A percentile compares a stretch with the other conserved stretches of the same genome.
phyloP scores from a whole-genome alignment of 2,888 invertebrate genomes.

The Volucella inflata region DNA sequence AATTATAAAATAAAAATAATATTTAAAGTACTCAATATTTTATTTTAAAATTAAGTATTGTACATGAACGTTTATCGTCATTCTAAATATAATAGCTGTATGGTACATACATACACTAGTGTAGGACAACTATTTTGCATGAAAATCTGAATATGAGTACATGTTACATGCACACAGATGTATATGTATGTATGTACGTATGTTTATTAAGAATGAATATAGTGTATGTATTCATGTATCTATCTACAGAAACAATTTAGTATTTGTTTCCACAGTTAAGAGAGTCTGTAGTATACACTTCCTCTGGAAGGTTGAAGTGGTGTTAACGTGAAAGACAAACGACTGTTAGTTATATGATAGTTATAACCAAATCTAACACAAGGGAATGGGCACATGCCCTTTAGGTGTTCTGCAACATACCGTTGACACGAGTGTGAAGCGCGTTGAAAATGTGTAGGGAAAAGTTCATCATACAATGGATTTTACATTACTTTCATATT shows the following conservation, averaged over 20 bases:
- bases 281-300: conserved; percentile 24
- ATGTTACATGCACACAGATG: no score
- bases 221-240: conserved; percentile 30
- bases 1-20: no score
- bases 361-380: conserved; percentile 49
- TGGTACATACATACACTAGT: no score
- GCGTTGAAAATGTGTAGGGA: conserved; percentile 26
- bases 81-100: no score
- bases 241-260: conserved; percentile 44
- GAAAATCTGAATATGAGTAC: no score
- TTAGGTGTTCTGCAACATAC: conserved; percentile 39
- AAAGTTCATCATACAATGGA: conserved; percentile 27
- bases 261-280: conserved; percentile 24
- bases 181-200: no score
- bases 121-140: no score
- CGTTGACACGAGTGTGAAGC: conserved; percentile 33
- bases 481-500: conserved; percentile 42
- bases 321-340: conserved; percentile 48
- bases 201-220: conserved; percentile 5
- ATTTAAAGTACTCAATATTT: no score
- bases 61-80: no score
- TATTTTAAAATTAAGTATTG: no score
- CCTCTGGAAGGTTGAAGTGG: conserved; percentile 38
- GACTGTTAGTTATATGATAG: conserved; percentile 26
- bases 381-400: conserved; percentile 49